Evolutionary conservation across 2,797 vertebrate genomes (phyloP).

Genomic region (Sternotherus odoratus): DNA sequence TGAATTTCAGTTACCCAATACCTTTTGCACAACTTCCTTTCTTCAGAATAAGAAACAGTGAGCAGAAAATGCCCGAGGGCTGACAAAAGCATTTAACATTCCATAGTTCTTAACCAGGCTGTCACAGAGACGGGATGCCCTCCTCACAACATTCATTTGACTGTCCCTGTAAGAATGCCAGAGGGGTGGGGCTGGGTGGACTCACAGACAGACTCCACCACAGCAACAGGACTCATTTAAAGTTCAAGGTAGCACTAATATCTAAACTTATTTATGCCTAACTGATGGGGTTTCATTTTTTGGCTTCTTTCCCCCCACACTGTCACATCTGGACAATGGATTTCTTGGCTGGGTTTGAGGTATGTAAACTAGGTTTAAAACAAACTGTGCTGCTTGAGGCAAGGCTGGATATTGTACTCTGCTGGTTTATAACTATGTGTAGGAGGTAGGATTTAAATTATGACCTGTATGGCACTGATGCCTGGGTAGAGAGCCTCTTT

Average conservation of each 20-base stretch:
- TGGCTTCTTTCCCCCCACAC: neutral
- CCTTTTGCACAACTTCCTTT: constrained; percentile 15
- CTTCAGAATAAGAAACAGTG: constrained; percentile 20
- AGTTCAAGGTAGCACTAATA: neutral
- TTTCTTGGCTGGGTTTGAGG: constrained; percentile 29
- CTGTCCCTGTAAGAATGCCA: constrained; percentile 42
- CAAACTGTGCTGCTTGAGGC: neutral
- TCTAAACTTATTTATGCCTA: constrained; percentile 35
- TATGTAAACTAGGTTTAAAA: constrained; percentile 30
- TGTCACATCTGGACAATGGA: fast-evolving
- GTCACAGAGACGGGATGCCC: constrained; percentile 46
- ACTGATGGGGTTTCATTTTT: constrained; percentile 29
- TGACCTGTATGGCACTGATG: neutral
- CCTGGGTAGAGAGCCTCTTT: neutral
- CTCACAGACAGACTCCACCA: constrained; percentile 44
- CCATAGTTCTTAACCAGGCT: constrained; percentile 2
- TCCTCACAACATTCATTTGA: constrained; percentile 42
- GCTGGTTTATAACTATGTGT: neutral
- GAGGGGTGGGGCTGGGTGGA: neutral
- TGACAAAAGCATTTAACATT: constrained; percentile 58
- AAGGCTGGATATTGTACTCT: neutral
- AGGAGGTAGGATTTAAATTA: neutral
- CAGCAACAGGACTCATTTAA: constrained; percentile 37
- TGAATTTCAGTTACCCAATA: neutral
- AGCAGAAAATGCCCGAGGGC: constrained; percentile 43